phyloP scores from a whole-genome alignment of 2,113 vertebrate species.

The Pollimyrus isidori region DNA sequence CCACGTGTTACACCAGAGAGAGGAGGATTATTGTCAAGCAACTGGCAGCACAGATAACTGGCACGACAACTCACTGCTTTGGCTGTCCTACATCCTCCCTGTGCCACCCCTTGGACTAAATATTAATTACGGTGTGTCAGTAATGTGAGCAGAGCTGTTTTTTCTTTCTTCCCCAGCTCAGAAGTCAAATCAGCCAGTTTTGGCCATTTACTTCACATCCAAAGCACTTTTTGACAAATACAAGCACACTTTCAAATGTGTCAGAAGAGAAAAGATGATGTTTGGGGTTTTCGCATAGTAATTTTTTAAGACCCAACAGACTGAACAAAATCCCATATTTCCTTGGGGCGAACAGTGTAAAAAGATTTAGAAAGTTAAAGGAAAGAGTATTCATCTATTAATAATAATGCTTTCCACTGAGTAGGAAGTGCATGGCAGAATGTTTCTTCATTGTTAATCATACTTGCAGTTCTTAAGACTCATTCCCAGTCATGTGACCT shows the following conservation, averaged over 20 bases:
- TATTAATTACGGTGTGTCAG: slow-evolving; percentile 58
- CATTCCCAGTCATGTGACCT: background rate
- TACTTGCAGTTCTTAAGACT: background rate
- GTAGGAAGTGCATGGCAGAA: background rate
- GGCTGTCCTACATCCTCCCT: slow-evolving; percentile 27
- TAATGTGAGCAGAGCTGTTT: slow-evolving; percentile 45
- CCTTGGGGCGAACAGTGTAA: background rate
- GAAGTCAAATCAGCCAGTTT: background rate
- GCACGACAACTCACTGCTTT: slow-evolving; percentile 45
- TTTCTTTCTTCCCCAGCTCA: background rate
- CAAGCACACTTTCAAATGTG: background rate
- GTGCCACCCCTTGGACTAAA: slow-evolving; percentile 36
- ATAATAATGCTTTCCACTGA: background rate
- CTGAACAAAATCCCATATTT: background rate
- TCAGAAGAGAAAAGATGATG: background rate
- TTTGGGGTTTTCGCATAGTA: background rate
- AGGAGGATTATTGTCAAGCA: slow-evolving; percentile 49
- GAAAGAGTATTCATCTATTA: background rate
- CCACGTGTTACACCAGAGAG: slow-evolving; percentile 41
- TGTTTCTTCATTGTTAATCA: background rate
- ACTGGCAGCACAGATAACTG: slow-evolving; percentile 39
- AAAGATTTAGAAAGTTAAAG: background rate
- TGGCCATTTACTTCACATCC: background rate
- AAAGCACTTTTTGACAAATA: background rate
- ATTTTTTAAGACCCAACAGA: background rate